A percentile compares a stretch with the other conserved stretches of the same genome.
These are phyloP conservation scores for Anarhynchus alexandrinus DNA, from an alignment of 2,113 vertebrate species.

Conservation along the genomic window DNA sequence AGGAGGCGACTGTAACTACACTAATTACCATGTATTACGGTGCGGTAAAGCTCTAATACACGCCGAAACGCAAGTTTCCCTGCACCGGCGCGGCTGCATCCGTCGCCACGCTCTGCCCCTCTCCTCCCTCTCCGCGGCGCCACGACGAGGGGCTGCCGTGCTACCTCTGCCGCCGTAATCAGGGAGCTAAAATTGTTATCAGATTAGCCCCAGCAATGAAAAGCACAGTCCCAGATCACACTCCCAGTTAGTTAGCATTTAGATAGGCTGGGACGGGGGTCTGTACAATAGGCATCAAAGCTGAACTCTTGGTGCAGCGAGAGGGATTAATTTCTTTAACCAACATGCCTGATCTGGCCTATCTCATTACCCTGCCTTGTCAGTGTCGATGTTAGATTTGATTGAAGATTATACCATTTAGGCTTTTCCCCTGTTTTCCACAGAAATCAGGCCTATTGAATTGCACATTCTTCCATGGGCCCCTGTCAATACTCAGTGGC, in stretches of 20 bases:
- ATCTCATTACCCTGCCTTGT: conserved; percentile 95
- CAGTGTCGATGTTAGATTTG: conserved; percentile 88
- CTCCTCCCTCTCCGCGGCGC: not conserved
- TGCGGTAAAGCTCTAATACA: not conserved
- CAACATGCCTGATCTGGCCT: conserved; percentile 86
- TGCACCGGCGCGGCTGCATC: not conserved
- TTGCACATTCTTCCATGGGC: conserved; percentile 56
- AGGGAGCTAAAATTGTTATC: conserved; percentile 71
- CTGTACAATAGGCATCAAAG: conserved; percentile 87
- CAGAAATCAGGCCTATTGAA: conserved; percentile 78
- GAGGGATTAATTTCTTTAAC: conserved; percentile 84
- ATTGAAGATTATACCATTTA: conserved; percentile 99
- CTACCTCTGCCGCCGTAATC: conserved; percentile 24
- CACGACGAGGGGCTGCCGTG: not conserved
- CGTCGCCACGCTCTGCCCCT: not conserved
- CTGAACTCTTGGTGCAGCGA: conserved; percentile 75
- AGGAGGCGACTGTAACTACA: not conserved
- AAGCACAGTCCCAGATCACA: conserved; percentile 72
- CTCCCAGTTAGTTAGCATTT: conserved; percentile 95
- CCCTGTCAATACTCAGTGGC: conserved; percentile 76
- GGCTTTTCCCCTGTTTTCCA: conserved; percentile 77
- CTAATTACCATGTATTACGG: not conserved
- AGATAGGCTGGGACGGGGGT: conserved; percentile 89
- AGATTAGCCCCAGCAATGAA: conserved; percentile 82
- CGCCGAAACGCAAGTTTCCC: not conserved